Conservation (phyloP, 1,140 invertebrate genomes). For the Subanguina moxae region DNA sequence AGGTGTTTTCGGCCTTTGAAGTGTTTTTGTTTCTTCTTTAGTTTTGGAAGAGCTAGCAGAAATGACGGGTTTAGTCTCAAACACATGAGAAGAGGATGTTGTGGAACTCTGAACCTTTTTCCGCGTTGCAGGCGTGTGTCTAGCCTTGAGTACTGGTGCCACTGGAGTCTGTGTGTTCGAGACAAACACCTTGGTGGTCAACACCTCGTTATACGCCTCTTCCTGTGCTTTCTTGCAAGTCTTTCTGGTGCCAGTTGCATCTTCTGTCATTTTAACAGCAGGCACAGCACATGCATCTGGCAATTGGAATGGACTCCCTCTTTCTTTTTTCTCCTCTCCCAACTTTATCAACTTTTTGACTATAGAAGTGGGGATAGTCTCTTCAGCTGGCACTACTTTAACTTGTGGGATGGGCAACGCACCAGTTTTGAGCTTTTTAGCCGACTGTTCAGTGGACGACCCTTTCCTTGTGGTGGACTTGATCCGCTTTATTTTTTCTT, state of each 20-base stretch:
- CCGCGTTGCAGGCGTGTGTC: too few species aligned
- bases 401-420: background rate
- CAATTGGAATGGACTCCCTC: slow-evolving; percentile 5
- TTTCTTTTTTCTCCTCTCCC: background rate
- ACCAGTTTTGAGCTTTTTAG: slow-evolving; percentile 25
- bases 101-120: too few species aligned
- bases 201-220: too few species aligned
- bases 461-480: slow-evolving; percentile 22
- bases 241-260: background rate
- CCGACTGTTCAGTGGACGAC: slow-evolving; percentile 36
- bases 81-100: too few species aligned
- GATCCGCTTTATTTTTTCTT: slow-evolving; percentile 7
- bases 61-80: too few species aligned
- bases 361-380: background rate
- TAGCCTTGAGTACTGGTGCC: too few species aligned
- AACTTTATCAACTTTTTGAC: background rate
- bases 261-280: background rate
- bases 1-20: too few species aligned
- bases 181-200: too few species aligned
- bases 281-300: slow-evolving; percentile 16
- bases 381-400: background rate
- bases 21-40: too few species aligned
- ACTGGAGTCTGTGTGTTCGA: too few species aligned
- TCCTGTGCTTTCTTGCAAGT: slow-evolving; percentile 14
- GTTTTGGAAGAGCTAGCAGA: too few species aligned